Conservation (phyloP, 2,797 vertebrate species). For the Bucorvus abyssinicus region DNA sequence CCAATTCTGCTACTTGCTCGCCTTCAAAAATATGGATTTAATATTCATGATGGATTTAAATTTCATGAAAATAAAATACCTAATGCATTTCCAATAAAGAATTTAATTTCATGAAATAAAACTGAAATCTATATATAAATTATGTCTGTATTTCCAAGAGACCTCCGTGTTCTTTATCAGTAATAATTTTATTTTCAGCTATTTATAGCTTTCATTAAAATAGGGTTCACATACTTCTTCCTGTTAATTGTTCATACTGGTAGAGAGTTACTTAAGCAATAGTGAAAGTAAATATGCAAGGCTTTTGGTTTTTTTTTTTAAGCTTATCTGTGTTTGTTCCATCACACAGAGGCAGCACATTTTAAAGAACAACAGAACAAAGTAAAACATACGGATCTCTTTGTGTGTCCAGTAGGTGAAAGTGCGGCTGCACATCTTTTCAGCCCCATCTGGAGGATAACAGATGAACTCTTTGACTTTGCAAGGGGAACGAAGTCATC, state of each 20-base stretch:
- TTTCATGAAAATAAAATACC: constrained; percentile 45
- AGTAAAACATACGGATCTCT: not conserved
- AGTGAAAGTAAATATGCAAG: not conserved
- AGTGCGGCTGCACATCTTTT: not conserved
- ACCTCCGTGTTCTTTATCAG: not conserved
- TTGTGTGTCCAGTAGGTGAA: not conserved
- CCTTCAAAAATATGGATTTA: constrained; percentile 55
- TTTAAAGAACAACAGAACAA: not conserved
- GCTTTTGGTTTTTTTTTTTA: not conserved
- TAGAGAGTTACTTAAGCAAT: not conserved
- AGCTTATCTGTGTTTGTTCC: not conserved
- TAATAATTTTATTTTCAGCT: not conserved
- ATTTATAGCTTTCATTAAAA: constrained; percentile 44
- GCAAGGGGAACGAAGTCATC: constrained; percentile 26
- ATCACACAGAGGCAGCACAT: not conserved
- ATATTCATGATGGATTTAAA: constrained; percentile 45
- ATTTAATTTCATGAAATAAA: constrained; percentile 20
- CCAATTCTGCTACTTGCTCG: not conserved
- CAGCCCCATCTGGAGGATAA: constrained; percentile 14
- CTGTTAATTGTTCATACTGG: not conserved
- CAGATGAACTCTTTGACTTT: constrained; percentile 27
- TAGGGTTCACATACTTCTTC: not conserved
- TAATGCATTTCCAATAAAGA: not conserved
- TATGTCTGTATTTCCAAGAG: not conserved
- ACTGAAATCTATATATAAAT: not conserved